These are phyloP conservation scores for Crocidura indochinensis DNA, from an alignment of 2,797 vertebrate species.

Conservation along the genomic window DNA sequence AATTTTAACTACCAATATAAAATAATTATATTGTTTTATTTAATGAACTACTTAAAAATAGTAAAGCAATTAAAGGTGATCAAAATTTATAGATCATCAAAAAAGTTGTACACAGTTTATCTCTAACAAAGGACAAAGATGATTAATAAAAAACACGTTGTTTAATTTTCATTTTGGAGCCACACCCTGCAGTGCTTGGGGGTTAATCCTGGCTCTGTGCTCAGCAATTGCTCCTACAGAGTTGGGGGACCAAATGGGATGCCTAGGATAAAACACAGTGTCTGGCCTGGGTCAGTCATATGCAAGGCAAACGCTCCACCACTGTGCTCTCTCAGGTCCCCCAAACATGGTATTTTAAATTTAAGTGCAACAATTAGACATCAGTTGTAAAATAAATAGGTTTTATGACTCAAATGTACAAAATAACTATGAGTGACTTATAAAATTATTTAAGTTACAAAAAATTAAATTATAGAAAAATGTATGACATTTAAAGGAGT, in stretches of 20 bases:
- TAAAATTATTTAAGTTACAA: neutral
- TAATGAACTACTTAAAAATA: neutral
- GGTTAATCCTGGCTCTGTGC: too few species aligned
- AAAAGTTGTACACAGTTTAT: neutral
- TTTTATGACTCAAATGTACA: neutral
- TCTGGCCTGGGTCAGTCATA: too few species aligned
- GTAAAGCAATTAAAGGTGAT: neutral
- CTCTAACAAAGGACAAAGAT: constrained; percentile 13
- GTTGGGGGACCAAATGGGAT: too few species aligned
- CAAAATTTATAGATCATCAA: neutral
- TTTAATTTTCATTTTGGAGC: neutral
- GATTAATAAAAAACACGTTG: neutral
- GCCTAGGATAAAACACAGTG: too few species aligned
- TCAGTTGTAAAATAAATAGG: neutral
- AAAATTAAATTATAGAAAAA: neutral
- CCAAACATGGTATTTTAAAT: neutral
- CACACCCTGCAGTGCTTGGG: too few species aligned
- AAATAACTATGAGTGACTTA: neutral
- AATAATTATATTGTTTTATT: neutral
- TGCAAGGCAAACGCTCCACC: too few species aligned
- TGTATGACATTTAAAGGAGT: neutral
- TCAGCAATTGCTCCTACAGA: too few species aligned
- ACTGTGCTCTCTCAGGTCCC: too few species aligned
- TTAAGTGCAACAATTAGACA: neutral
- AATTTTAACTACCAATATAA: neutral